Percentiles rank a stretch among this genome's conserved stretches.
Conservation (phyloP, 2,113 vertebrate genomes). For the Dryoscopus gambensis region DNA sequence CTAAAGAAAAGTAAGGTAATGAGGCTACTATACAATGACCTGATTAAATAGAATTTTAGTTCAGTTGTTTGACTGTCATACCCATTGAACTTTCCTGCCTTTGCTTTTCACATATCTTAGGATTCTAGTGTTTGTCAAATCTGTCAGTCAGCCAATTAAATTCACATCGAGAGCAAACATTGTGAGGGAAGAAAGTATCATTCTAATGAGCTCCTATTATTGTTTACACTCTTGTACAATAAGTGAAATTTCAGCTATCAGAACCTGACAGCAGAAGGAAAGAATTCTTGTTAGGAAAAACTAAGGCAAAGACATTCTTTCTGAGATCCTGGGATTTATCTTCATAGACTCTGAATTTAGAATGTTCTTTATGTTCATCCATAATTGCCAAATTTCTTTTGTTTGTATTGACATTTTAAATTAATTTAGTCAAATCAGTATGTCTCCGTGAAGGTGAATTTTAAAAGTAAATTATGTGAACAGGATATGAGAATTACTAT, state of each 20-base stretch:
- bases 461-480: background rate
- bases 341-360: background rate
- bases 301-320: background rate
- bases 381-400: background rate
- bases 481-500: background rate
- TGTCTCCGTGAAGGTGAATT: background rate
- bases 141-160: slow-evolving; percentile 48
- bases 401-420: background rate
- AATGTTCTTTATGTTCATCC: background rate
- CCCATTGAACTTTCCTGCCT: background rate
- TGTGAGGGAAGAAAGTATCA: background rate
- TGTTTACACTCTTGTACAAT: slow-evolving; percentile 20
- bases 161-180: background rate
- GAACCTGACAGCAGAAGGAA: slow-evolving; percentile 6
- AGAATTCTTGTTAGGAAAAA: slow-evolving; percentile 8
- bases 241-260: background rate
- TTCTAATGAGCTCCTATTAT: slow-evolving; percentile 51
- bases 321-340: background rate
- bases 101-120: background rate
- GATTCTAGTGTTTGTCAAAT: background rate
- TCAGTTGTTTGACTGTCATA: background rate
- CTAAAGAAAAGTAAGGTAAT: background rate
- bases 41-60: background rate
- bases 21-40: background rate
- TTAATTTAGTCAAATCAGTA: background rate